Evolutionary conservation across 2,113 vertebrate genomes (phyloP).

Genomic region (Ibidorhyncha struthersii): DNA sequence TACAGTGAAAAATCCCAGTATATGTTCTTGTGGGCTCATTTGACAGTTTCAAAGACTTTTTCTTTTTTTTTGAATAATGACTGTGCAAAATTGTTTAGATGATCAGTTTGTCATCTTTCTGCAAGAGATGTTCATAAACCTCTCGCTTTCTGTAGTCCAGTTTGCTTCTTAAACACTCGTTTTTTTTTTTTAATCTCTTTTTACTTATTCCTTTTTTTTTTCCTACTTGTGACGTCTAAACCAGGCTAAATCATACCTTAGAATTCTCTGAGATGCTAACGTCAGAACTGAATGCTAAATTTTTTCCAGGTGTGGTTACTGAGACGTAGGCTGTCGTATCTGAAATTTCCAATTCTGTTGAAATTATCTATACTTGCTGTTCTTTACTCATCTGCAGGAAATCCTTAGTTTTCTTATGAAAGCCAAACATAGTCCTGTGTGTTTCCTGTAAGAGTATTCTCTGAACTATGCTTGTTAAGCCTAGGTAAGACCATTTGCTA

Average conservation of each 20-base stretch:
- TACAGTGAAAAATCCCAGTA: background rate
- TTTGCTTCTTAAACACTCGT: background rate
- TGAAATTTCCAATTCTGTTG: background rate
- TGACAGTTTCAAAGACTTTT: background rate
- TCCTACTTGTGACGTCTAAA: background rate
- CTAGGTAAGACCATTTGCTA: background rate
- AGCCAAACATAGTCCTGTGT: rapidly evolving
- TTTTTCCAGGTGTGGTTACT: background rate
- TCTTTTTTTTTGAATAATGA: background rate
- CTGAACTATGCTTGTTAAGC: background rate
- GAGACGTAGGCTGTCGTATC: background rate
- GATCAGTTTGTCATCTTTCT: background rate
- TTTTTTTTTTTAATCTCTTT: background rate
- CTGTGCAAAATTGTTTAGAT: background rate
- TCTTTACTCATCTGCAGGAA: background rate
- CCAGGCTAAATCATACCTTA: background rate
- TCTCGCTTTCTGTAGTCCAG: background rate
- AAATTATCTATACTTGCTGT: background rate
- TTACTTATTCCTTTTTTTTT: background rate
- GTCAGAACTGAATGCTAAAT: background rate
- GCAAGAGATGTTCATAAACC: background rate
- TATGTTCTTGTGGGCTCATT: background rate
- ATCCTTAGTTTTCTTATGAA: background rate
- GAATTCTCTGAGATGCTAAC: background rate
- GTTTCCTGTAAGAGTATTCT: background rate